Base-by-base conservation (phyloP, 2,797 vertebrate species). In the Halcyon smyrnensis region DNA sequence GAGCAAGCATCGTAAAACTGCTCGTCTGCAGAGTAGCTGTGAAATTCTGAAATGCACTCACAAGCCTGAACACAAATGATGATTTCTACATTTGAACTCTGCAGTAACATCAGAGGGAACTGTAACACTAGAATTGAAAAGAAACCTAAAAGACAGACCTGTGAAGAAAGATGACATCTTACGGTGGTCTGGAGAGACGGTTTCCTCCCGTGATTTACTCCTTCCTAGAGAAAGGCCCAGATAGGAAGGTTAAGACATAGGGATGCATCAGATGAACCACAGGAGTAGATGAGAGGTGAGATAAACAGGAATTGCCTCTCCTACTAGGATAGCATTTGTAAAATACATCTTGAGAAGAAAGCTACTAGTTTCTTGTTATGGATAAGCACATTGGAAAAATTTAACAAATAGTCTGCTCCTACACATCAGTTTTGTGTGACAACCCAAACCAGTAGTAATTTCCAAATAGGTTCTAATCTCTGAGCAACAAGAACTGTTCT, bases 391-490 rank as follows among this genome's bases (percentile, higher is more conserved):
- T 19, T 4, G 27, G 25, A 88, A 56, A 62, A 51, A 51, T 80
- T 51, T 34, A 57, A 80, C 28, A 45, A 88, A 39, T 17, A 62
- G 18, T 24, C 30, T 5, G 8, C 65, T 57, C 54, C 36, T 53
- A 84, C 25, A 32, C 20, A 50, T 46, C 54, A 30, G 34, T 60
- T 88, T 34, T 67, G 15, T 37, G 25, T 64, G 34, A 65, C 20
- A 84, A 71, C 73, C n/a, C 80, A 69, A 82, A 84, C 27, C 30
- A 82, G 27, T 6, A 76, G 70, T 45, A 60, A 59, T 73, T 86
- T 89, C 59, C 65, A 73, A 74, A 24, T 6, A 68, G 50, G 2
- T 54, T 54, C 39, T 65, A 17, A 63, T 56, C 23, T 91, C 57
- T 12, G 21, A 84, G 73, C 23, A 63, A 90, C 34, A 81, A 3